Percentiles rank a stretch among this genome's conserved stretches.
phyloP scores from a whole-genome alignment of 2,113 vertebrate species.

The Apaloderma vittatum region DNA sequence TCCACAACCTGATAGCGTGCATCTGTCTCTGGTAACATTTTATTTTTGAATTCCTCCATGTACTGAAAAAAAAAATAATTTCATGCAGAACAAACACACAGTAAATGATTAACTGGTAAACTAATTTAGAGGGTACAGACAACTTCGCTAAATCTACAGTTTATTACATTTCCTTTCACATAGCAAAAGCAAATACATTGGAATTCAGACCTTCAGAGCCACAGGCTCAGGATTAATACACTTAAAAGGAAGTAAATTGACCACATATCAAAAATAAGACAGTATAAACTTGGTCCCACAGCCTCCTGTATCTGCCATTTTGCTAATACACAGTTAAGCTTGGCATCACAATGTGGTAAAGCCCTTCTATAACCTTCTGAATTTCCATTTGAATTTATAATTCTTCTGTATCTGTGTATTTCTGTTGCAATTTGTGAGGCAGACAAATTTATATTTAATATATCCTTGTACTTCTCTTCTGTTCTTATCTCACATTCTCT shows the following conservation, averaged over 20 bases:
- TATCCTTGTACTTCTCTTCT: not conserved
- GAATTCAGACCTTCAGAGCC: not conserved
- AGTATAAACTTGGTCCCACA: not conserved
- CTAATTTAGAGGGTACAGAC: not conserved
- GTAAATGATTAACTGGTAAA: not conserved
- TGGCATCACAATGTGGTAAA: not conserved
- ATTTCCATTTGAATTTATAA: not conserved
- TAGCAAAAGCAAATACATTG: not conserved
- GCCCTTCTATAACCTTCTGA: not conserved
- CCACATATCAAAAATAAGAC: not conserved
- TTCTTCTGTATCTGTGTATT: not conserved
- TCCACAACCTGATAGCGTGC: slow-evolving; percentile 85
- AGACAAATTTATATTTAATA: not conserved
- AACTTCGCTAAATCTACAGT: not conserved
- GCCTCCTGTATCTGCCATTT: not conserved
- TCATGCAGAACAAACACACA: not conserved
- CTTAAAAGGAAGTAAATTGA: not conserved
- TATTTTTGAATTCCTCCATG: slow-evolving; percentile 85
- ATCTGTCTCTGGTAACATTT: slow-evolving; percentile 84
- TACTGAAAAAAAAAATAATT: slow-evolving; percentile 75
- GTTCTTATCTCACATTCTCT: not conserved
- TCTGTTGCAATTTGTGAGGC: not conserved
- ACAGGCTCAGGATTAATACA: not conserved
- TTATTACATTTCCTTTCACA: not conserved
- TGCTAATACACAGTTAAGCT: not conserved